Evolutionary conservation across 2,888 invertebrate species (phyloP).

Genomic region (Pristionchus exspectatus): DNA sequence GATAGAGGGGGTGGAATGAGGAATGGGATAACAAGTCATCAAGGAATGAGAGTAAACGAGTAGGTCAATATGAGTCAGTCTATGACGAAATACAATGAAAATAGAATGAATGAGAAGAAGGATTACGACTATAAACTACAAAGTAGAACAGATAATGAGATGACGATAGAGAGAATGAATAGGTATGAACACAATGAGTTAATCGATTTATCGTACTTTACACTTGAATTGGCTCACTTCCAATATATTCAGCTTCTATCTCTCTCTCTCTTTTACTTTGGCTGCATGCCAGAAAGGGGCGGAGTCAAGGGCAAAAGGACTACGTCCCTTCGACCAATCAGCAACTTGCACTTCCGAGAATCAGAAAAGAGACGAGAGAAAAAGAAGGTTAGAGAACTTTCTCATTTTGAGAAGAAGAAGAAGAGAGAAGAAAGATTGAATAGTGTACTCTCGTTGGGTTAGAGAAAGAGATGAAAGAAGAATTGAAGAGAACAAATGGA

Average conservation of each 20-base stretch:
- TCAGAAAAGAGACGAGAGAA: constrained; percentile 29
- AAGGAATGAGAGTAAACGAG: not conserved
- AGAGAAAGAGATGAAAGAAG: constrained; percentile 13
- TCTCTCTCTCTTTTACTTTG: constrained; percentile 17
- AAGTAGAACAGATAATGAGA: not conserved
- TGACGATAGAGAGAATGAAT: constrained; percentile 14
- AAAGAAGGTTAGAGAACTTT: constrained; percentile 36
- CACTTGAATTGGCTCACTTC: not conserved
- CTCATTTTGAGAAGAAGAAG: constrained; percentile 21
- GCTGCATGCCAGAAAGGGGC: constrained; percentile 33
- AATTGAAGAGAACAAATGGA: constrained; percentile 8
- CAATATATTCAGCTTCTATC: constrained; percentile 28
- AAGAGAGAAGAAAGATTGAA: constrained; percentile 20
- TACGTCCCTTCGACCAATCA: constrained; percentile 40
- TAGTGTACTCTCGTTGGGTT: constrained; percentile 5
- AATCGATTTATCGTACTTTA: constrained; percentile 9
- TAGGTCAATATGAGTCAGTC: not conserved
- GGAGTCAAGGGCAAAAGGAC: constrained; percentile 11
- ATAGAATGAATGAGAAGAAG: not conserved
- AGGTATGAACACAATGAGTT: constrained; percentile 1
- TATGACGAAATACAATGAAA: constrained; percentile 5
- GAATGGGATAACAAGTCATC: not conserved
- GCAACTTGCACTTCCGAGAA: constrained; percentile 29
- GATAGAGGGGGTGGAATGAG: constrained; percentile 12
- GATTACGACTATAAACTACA: not conserved